Evolutionary conservation across 2,888 invertebrate species (phyloP), one percentile per base, ranked within the genome.

Genomic region (Amiota communis): DNA sequence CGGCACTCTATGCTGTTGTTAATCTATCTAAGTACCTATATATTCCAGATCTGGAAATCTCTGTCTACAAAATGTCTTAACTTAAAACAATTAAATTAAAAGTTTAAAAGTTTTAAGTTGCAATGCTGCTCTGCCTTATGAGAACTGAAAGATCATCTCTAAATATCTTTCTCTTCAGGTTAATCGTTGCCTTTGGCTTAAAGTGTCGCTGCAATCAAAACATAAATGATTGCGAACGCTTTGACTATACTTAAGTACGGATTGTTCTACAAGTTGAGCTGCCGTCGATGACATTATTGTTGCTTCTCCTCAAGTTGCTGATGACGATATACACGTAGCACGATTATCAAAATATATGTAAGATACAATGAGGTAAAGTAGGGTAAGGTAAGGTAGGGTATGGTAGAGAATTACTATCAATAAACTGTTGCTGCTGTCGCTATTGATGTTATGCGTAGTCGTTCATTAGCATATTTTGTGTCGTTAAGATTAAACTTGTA

Each of bases 401-500:
- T 2, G 23, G 23, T 23, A 23, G 23, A 3, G 23, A 23, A 23
- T 23, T 23, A 17, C 46, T 15, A 23, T 49, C 57, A 68, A 20
- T 63, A 47, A 49, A 59, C 57, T 46, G 64, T 64, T 20, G 4
- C 11, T 13, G 13, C 57, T 20, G 15, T 17, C 10, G 57, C 57
- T 57, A 17, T 15, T 57, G 57, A 17, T 20, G 23, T 23, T 23
- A 23, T 23, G 23, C 15, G 57, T 61, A 49, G 61, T 46, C 57
- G 61, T 63, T 63, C 84, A 83, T 83, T 83, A 84, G 82, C 82
- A 83, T 83, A 83, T 83, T 82, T 83, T 49, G 51, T 74, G 76
- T 72, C 63, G 64, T 53, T 59, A 70, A 80, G 83, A 83, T 83
- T 83, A 83, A 81, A 77, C 83, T 83, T 83, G 83, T 83, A 83